Percentiles rank a stretch among this genome's conserved stretches.
Conservation (phyloP, 2,888 invertebrate species). For the Macroteleia sp. region DNA sequence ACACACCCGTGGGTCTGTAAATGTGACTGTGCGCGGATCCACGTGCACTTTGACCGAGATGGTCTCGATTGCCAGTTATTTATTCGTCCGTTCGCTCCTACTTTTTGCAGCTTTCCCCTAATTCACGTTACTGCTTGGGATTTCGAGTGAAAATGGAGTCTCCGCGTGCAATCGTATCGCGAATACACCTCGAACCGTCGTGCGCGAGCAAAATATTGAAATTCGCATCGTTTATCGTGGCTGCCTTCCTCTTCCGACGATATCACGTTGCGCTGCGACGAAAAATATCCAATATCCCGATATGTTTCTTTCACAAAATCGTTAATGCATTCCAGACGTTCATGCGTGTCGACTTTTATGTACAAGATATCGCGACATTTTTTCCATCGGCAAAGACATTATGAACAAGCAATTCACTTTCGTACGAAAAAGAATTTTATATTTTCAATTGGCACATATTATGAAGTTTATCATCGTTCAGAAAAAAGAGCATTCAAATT, state of each 20-base stretch:
- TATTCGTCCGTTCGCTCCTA: constrained; percentile 41
- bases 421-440: constrained; percentile 8
- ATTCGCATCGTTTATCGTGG: constrained; percentile 61
- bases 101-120: constrained; percentile 49
- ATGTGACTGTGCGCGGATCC: constrained; percentile 6
- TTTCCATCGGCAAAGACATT: constrained; percentile 11
- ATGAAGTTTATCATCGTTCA: constrained; percentile 12
- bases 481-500: too few relatives aligned
- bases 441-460: constrained; percentile 17
- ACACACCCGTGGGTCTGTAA: neutral
- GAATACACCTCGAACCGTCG: constrained; percentile 35
- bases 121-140: constrained; percentile 53
- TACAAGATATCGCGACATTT: constrained; percentile 14
- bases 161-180: constrained; percentile 51
- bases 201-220: constrained; percentile 55
- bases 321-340: constrained; percentile 57
- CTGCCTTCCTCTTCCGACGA: constrained; percentile 26
- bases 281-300: constrained; percentile 56
- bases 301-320: constrained; percentile 55
- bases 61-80: constrained; percentile 36
- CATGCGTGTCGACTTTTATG: constrained; percentile 35
- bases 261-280: constrained; percentile 45
- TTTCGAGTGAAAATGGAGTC: constrained; percentile 54
- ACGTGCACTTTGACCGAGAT: constrained; percentile 30
- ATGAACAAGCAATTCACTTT: constrained; percentile 42